phyloP scores from a whole-genome alignment of 2,797 vertebrate species.

The Heterohyrax brucei region DNA sequence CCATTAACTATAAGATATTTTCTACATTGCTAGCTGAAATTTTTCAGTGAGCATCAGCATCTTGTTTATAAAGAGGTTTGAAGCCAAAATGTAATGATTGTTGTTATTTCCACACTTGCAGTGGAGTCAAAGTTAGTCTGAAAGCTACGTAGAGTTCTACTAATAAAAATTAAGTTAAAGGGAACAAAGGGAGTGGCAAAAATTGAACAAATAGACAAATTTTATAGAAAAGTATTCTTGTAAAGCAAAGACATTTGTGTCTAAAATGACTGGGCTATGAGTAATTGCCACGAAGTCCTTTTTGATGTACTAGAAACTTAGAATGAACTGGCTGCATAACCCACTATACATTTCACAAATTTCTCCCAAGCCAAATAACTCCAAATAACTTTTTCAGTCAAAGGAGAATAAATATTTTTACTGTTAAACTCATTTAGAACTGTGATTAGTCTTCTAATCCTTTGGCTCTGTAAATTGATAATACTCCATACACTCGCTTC shows the following conservation, averaged over 20 bases:
- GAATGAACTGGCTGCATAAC: slow-evolving; percentile 34
- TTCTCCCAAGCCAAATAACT: slow-evolving; percentile 63
- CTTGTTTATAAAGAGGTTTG: slow-evolving; percentile 7
- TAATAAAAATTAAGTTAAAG: slow-evolving; percentile 56
- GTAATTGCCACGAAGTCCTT: slow-evolving; percentile 17
- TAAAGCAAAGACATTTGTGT: slow-evolving; percentile 63
- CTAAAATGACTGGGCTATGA: slow-evolving; percentile 46
- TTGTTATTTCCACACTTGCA: neutral
- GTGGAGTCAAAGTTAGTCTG: slow-evolving; percentile 9
- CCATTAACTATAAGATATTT: neutral
- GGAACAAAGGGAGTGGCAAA: neutral
- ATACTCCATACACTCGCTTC: neutral
- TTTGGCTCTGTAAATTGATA: neutral
- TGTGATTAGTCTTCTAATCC: neutral
- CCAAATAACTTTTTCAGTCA: slow-evolving; percentile 65
- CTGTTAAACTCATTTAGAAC: slow-evolving; percentile 64
- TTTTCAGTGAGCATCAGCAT: neutral
- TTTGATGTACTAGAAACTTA: slow-evolving; percentile 64
- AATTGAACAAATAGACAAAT: slow-evolving; percentile 50
- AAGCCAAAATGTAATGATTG: neutral
- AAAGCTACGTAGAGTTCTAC: slow-evolving; percentile 57
- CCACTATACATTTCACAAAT: slow-evolving; percentile 53
- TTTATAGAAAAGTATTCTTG: slow-evolving; percentile 77
- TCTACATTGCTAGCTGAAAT: slow-evolving; percentile 30
- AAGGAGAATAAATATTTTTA: slow-evolving; percentile 64